A percentile compares a stretch with the other conserved stretches of the same genome.
phyloP scores from a whole-genome alignment of 2,888 invertebrate species.

The Serrognathus titanus region DNA sequence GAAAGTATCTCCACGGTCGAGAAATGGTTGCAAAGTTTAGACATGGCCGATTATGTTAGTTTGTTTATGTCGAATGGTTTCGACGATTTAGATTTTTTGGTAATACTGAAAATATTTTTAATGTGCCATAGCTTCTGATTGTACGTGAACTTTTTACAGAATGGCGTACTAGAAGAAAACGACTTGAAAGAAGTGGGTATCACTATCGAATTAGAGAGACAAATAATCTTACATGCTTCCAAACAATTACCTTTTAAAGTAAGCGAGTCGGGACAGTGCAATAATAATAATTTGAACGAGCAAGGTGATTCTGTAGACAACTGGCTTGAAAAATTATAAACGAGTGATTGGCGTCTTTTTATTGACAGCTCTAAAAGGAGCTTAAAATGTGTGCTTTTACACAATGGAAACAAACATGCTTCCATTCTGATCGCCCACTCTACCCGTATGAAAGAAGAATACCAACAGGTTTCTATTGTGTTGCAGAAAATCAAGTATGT shows the following conservation, averaged over 20 bases:
- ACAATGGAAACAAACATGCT: no score
- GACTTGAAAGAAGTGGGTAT: constrained; percentile 86
- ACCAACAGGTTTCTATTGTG: no score
- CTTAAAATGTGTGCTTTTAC: no score
- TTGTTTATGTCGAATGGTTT: constrained; percentile 82
- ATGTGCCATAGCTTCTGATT: no score
- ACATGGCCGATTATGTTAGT: constrained; percentile 80
- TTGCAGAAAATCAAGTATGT: no score
- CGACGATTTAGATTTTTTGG: constrained; percentile 89
- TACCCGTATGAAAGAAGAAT: no score
- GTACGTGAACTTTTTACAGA: constrained; percentile 55
- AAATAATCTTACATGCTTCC: constrained; percentile 68
- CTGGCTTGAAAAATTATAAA: no score
- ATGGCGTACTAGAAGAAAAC: constrained; percentile 79
- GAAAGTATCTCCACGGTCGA: constrained; percentile 63
- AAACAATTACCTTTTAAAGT: constrained; percentile 70
- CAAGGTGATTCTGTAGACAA: constrained; percentile 66
- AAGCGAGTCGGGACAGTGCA: constrained; percentile 49
- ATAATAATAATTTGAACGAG: constrained; percentile 51
- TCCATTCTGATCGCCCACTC: no score
- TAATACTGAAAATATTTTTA: constrained; percentile 53
- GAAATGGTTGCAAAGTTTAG: constrained; percentile 74
- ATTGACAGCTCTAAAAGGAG: no score
- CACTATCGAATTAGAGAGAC: constrained; percentile 66
- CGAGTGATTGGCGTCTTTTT: no score